Base-by-base conservation (phyloP, 37 sponge, comb jelly and placozoan genomes). In the Beroe ovata region DNA sequence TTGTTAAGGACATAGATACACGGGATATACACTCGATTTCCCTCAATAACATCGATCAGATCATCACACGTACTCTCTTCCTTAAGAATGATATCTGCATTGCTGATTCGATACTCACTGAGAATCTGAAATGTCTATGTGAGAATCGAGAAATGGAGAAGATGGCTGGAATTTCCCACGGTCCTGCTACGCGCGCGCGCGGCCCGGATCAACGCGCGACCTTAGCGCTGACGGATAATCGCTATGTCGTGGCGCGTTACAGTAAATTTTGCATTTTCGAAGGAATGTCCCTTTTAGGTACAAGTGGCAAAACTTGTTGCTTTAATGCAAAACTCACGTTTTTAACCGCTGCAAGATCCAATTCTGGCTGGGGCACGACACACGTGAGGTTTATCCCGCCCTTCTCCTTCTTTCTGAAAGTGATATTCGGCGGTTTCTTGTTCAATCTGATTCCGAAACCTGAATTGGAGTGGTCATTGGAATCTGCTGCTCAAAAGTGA, bases 1-100 rank as follows among this genome's bases (percentile, higher is more conserved):
- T 99, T 99, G 92, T 99, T 99, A 69, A 99, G 90, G 0, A 99
- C 66, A 72, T 96, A 99, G 23, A 99, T 95, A 89, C 93, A 93
- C 0, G 99, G 99, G 59, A 99, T 93, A 59, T 95, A 99, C 22
- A 92, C 90, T 64, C 99, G 91, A 92, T 98, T 98, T 0, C 99
- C 99, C 88, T 98, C 99, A 16, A 99, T 93, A 0, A 95, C 84
- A 42, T 99, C 99, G 59, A 99, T 99, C 81, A 99, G 89, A 88
- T 99, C 99, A 92, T 99, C 99, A 38, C 93, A 91, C 29, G 96
- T 96, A 3, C 95, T 95, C 88, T 99, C 99, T 72, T 95, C 95
- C 19, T 93, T 91, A 30, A 99, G 89, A 0, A 93, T 93, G 38
- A 99, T 91, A 84, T 99, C 99, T 37, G 99, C 99, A 90, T 99